These are phyloP conservation scores for Drosophila mettleri DNA, from an alignment of 2,888 invertebrate genomes.

Conservation along the genomic window DNA sequence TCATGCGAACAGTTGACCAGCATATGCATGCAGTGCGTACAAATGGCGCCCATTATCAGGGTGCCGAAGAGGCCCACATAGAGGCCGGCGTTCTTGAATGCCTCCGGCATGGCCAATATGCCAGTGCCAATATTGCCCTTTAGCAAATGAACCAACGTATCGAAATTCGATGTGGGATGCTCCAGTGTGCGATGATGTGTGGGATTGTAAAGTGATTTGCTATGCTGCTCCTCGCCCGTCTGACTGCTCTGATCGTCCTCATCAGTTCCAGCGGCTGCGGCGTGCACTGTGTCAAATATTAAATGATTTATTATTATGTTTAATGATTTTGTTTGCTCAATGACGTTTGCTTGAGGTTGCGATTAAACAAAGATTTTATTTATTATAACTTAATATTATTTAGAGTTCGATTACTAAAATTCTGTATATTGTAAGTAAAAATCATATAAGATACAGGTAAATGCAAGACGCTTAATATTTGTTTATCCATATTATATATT, in stretches of 20 bases:
- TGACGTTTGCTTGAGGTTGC: conserved; percentile 10
- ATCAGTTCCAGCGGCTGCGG: conserved; percentile 62
- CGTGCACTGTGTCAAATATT: conserved; percentile 62
- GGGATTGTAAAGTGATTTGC: conserved; percentile 86
- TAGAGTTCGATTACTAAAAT: neutral
- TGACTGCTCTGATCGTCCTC: conserved; percentile 57
- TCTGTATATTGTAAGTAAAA: neutral
- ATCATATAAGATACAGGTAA: neutral
- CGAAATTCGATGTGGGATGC: conserved; percentile 92
- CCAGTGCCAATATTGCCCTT: conserved; percentile 95
- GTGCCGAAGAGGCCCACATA: conserved; percentile 93
- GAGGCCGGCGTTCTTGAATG: conserved; percentile 95
- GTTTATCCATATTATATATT: neutral
- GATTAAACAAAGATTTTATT: neutral
- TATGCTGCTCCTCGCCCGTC: conserved; percentile 63
- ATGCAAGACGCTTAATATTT: neutral
- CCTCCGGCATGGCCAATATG: conserved; percentile 98
- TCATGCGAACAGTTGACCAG: conserved; percentile 91
- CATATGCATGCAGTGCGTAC: conserved; percentile 97
- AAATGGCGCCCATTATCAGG: conserved; percentile 93
- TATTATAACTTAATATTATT: neutral
- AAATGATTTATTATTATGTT: neutral
- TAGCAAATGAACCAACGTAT: conserved; percentile 90
- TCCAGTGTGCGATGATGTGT: conserved; percentile 89
- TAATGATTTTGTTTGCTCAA: neutral